Evolutionary conservation across 2,888 invertebrate genomes (phyloP).

Genomic region (Lymantria dispar): DNA sequence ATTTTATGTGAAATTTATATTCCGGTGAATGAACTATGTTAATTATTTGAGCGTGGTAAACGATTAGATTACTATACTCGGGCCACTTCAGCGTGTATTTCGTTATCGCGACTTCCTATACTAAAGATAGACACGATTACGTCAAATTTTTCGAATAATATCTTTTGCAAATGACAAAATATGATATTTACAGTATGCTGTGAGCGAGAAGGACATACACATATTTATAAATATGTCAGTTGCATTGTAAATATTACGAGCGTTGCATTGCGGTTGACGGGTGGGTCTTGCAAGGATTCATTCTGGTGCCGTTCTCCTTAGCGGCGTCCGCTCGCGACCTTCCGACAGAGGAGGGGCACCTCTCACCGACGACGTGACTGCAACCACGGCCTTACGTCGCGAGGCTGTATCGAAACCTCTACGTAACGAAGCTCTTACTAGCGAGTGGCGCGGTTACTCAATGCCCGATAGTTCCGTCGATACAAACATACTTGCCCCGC

Average conservation of each 20-base stretch:
- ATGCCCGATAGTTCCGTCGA: slow-evolving; percentile 75
- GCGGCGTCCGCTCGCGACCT: slow-evolving; percentile 72
- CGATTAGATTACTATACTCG: slow-evolving; percentile 60
- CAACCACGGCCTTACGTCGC: slow-evolving; percentile 79
- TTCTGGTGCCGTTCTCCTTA: slow-evolving; percentile 76
- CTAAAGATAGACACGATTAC: slow-evolving; percentile 44
- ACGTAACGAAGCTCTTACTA: slow-evolving; percentile 80
- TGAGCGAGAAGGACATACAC: slow-evolving; percentile 18
- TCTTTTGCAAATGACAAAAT: slow-evolving; percentile 19
- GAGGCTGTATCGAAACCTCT: slow-evolving; percentile 80
- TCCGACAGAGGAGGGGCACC: slow-evolving; percentile 77
- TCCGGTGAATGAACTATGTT: slow-evolving; percentile 66
- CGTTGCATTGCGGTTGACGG: slow-evolving; percentile 36
- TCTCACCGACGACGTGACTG: slow-evolving; percentile 80
- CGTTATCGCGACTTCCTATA: slow-evolving; percentile 52
- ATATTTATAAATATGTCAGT: slow-evolving; percentile 28
- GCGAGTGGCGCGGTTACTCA: slow-evolving; percentile 63
- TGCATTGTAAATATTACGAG: slow-evolving; percentile 39
- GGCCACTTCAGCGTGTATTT: slow-evolving; percentile 49
- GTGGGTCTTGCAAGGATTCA: slow-evolving; percentile 72
- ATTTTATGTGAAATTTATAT: slow-evolving; percentile 42
- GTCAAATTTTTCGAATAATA: slow-evolving; percentile 30
- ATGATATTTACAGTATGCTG: slow-evolving; percentile 20
- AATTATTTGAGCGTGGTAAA: slow-evolving; percentile 54
- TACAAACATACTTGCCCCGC: slow-evolving; percentile 64